Evolutionary conservation across 2,888 invertebrate genomes (phyloP).

Genomic region (Cephus pulcher): DNA sequence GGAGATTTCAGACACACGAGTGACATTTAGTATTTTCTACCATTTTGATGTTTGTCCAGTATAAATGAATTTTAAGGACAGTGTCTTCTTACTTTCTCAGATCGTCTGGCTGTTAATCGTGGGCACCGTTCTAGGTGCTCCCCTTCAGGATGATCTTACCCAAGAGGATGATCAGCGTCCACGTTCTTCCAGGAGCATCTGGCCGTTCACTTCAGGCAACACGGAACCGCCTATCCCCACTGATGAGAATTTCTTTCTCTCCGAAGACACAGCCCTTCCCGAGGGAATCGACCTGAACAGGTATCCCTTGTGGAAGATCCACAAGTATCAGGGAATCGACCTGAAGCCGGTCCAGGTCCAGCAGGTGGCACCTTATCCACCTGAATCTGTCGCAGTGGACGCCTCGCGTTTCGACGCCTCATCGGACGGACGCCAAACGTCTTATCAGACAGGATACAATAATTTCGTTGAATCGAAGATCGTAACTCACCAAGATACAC

Average conservation of each 20-base stretch:
- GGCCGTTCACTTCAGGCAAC: constrained; percentile 10
- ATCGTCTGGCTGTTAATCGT: not conserved
- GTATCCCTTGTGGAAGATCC: constrained; percentile 38
- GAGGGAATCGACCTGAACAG: constrained; percentile 27
- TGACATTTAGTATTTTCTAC: too few species aligned
- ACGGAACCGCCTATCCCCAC: not conserved
- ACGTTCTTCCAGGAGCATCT: constrained; percentile 16
- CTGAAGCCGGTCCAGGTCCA: constrained; percentile 29
- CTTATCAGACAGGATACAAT: constrained; percentile 9
- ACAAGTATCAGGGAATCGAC: constrained; percentile 38
- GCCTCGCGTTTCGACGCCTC: constrained; percentile 10
- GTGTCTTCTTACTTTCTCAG: not conserved
- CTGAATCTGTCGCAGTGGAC: constrained; percentile 8
- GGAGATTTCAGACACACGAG: too few species aligned
- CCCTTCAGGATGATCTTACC: not conserved
- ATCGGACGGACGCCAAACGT: constrained; percentile 1
- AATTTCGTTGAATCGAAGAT: not conserved
- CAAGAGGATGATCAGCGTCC: not conserved
- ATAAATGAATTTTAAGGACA: too few species aligned
- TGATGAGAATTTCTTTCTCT: constrained; percentile 10
- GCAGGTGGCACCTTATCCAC: constrained; percentile 9
- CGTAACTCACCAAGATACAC: not conserved
- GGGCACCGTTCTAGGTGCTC: not conserved
- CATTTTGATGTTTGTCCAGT: too few species aligned
- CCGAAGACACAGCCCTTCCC: constrained; percentile 14